A percentile compares a stretch with the other conserved stretches of the same genome.
phyloP scores from a whole-genome alignment of 2,797 vertebrate species.

The Myripristis murdjan region DNA sequence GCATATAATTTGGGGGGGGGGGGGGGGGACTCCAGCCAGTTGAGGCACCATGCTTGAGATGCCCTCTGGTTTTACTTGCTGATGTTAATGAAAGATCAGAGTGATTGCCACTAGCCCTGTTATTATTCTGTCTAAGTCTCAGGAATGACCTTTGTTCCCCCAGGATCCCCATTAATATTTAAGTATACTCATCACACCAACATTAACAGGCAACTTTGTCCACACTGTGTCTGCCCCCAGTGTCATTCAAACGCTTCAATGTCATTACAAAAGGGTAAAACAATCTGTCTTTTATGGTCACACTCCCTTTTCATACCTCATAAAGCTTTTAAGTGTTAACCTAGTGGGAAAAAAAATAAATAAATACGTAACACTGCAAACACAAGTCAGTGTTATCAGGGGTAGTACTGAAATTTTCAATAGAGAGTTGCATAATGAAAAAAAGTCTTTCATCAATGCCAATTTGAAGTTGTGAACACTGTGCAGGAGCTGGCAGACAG shows the following conservation, averaged over 20 bases:
- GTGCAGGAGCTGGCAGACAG: slow-evolving; percentile 25
- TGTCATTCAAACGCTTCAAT: slow-evolving; percentile 75
- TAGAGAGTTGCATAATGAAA: slow-evolving; percentile 4
- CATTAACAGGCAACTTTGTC: slow-evolving; percentile 70
- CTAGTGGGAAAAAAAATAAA: not conserved
- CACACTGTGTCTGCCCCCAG: slow-evolving; percentile 64
- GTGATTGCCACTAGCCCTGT: slow-evolving; percentile 35
- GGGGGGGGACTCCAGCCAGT: too few relatives aligned
- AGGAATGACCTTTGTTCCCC: slow-evolving; percentile 72
- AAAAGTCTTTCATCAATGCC: slow-evolving; percentile 27
- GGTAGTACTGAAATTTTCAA: slow-evolving; percentile 34
- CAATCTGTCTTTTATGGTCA: slow-evolving; percentile 48
- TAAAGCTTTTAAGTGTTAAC: too few relatives aligned
- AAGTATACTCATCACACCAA: slow-evolving; percentile 68
- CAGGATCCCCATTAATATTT: slow-evolving; percentile 76
- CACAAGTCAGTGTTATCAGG: slow-evolving; percentile 15
- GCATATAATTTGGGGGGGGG: not conserved
- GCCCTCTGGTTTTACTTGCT: slow-evolving; percentile 9
- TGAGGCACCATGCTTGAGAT: not conserved
- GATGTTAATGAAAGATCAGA: slow-evolving; percentile 28
- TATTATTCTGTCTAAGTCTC: slow-evolving; percentile 68
- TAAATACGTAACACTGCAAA: not conserved
- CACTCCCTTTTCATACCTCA: slow-evolving; percentile 28
- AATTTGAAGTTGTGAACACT: slow-evolving; percentile 30
- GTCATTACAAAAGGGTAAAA: slow-evolving; percentile 71